These are phyloP conservation scores for Achatina immaculata DNA, from an alignment of 1,140 invertebrate genomes.

Conservation along the genomic window DNA sequence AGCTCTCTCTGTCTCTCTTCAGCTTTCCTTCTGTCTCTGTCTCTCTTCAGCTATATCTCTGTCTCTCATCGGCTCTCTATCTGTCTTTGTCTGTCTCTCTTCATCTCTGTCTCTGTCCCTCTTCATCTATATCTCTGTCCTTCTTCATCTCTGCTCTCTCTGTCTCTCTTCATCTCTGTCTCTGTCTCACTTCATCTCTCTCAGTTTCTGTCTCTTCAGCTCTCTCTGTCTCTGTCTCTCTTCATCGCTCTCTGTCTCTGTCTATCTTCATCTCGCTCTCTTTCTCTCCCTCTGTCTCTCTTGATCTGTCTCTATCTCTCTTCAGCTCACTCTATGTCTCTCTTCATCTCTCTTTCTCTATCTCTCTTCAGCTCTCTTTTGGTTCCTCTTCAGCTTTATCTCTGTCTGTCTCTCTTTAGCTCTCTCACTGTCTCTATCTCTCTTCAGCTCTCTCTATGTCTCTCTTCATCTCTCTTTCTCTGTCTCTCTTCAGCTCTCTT, in stretches of 20 bases:
- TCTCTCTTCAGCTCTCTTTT: background rate
- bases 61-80: background rate
- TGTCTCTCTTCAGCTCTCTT: constrained; percentile 12
- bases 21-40: background rate
- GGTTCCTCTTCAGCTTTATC: constrained; percentile 10
- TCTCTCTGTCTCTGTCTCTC: too few relatives aligned
- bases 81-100: constrained; percentile 10
- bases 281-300: constrained; percentile 2
- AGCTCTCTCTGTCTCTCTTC: constrained; percentile 10
- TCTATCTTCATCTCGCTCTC: constrained; percentile 7
- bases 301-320: background rate
- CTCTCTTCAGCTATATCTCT: background rate
- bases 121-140: background rate
- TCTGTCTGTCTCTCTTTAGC: background rate
- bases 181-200: background rate
- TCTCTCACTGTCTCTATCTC: background rate
- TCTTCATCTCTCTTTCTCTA: background rate
- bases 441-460: background rate
- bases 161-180: background rate
- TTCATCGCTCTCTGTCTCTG: background rate
- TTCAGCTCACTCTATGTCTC: background rate
- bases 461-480: constrained; percentile 8
- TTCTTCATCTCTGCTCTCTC: too few relatives aligned
- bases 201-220: too few relatives aligned
- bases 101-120: background rate